These are phyloP conservation scores for Epistrophe grossulariae DNA, from an alignment of 2,888 invertebrate species.

Conservation along the genomic window DNA sequence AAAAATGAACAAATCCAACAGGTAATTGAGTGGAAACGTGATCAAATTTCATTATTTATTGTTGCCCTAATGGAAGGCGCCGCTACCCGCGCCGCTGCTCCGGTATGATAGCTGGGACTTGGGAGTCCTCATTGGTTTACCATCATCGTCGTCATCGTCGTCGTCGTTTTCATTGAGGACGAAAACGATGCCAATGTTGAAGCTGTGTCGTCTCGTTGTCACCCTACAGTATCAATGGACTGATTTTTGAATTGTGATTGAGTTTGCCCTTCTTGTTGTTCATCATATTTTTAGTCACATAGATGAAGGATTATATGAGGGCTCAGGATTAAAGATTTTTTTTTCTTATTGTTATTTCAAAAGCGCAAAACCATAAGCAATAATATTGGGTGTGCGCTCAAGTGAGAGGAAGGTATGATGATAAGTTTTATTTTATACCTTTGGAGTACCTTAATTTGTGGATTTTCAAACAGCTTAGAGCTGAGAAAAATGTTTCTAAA, in stretches of 20 bases:
- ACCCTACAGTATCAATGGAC: slow-evolving; percentile 58
- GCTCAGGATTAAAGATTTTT: slow-evolving; percentile 22
- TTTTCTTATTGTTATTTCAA: slow-evolving; percentile 1
- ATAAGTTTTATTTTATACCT: slow-evolving; percentile 35
- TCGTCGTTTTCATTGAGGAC: slow-evolving; percentile 11
- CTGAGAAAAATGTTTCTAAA: slow-evolving; percentile 78
- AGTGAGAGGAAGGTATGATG: background rate
- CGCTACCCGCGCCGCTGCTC: no score
- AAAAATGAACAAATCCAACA: slow-evolving; percentile 79
- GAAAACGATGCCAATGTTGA: slow-evolving; percentile 14
- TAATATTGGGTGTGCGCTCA: slow-evolving; percentile 12
- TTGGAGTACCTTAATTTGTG: slow-evolving; percentile 81
- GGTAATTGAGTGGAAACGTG: slow-evolving; percentile 84
- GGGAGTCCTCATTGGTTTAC: slow-evolving; percentile 19
- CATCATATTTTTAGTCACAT: slow-evolving; percentile 48
- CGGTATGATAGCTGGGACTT: background rate
- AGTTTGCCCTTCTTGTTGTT: slow-evolving; percentile 77
- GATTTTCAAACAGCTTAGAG: slow-evolving; percentile 81
- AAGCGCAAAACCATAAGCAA: slow-evolving; percentile 16
- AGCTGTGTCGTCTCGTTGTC: slow-evolving; percentile 23
- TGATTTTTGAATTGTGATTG: slow-evolving; percentile 79
- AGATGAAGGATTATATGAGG: slow-evolving; percentile 47
- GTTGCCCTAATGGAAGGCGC: slow-evolving; percentile 77
- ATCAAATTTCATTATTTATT: slow-evolving; percentile 82
- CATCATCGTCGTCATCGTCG: slow-evolving; percentile 28